These are phyloP conservation scores for Chondrilla cf. caribensis DNA, from an alignment of 37 sponge, comb jelly and placozoan genomes.

Conservation along the genomic window DNA sequence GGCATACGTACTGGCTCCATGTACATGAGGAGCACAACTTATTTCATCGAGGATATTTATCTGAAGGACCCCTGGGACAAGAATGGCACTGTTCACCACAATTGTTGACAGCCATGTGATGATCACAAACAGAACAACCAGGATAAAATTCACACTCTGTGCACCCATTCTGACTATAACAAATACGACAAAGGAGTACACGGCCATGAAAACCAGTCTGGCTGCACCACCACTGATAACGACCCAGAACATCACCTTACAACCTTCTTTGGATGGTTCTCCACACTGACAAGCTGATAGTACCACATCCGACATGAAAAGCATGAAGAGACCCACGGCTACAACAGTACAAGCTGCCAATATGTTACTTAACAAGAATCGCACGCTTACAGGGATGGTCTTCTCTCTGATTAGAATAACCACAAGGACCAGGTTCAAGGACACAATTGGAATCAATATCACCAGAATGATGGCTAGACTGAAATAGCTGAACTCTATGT, in stretches of 20 bases:
- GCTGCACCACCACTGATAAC: background rate
- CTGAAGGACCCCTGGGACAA: background rate
- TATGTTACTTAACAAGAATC: background rate
- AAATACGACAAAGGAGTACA: background rate
- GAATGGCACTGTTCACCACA: background rate
- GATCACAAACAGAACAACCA: background rate
- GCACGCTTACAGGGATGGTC: background rate
- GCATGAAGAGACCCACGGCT: background rate
- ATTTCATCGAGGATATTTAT: background rate
- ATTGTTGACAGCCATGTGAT: background rate
- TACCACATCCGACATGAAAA: background rate
- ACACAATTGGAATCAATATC: background rate
- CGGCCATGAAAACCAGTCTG: background rate
- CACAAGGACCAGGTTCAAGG: background rate
- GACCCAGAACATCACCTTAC: background rate
- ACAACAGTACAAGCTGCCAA: background rate
- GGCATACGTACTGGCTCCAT: background rate
- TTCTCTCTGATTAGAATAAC: background rate
- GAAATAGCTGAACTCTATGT: background rate
- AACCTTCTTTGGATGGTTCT: background rate
- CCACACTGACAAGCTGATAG: background rate
- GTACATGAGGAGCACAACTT: background rate
- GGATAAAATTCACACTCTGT: background rate
- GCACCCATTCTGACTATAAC: background rate
- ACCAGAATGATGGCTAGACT: background rate